phyloP scores from a whole-genome alignment of 1,140 invertebrate species.

The Drosophila teissieri region DNA sequence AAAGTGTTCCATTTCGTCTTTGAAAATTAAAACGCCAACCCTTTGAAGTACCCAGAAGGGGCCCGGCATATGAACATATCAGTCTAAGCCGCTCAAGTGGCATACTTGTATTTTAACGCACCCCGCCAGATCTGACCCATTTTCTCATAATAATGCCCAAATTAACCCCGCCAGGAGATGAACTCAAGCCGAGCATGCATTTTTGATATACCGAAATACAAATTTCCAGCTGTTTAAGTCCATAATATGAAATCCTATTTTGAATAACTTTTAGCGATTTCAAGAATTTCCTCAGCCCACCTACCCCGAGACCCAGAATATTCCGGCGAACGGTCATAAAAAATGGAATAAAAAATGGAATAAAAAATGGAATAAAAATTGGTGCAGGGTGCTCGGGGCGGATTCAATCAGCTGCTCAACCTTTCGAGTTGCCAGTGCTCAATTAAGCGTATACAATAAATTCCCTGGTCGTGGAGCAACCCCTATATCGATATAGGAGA shows the following conservation, averaged over 20 bases:
- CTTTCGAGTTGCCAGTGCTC: slow-evolving; percentile 79
- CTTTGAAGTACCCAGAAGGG: slow-evolving; percentile 25
- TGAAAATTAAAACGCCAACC: background rate
- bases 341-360: slow-evolving; percentile 60
- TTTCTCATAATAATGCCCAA: slow-evolving; percentile 13
- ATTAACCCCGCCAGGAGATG: slow-evolving; percentile 21
- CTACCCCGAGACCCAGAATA: background rate
- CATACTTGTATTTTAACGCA: slow-evolving; percentile 53
- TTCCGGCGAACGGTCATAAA: slow-evolving; percentile 58
- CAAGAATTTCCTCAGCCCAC: slow-evolving; percentile 30
- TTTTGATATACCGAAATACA: slow-evolving; percentile 61
- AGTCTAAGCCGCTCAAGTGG: slow-evolving; percentile 73
- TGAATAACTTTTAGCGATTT: slow-evolving; percentile 67
- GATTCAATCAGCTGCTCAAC: slow-evolving; percentile 71
- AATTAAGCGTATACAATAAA: slow-evolving; percentile 81
- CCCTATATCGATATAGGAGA: slow-evolving; percentile 35
- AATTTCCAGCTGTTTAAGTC: slow-evolving; percentile 75
- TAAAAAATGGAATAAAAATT: slow-evolving; percentile 61
- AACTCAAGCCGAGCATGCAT: slow-evolving; percentile 55
- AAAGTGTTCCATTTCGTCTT: background rate
- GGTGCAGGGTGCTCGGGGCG: slow-evolving; percentile 41
- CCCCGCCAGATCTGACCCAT: slow-evolving; percentile 21
- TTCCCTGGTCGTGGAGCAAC: slow-evolving; percentile 49
- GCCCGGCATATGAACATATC: slow-evolving; percentile 65
- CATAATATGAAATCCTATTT: slow-evolving; percentile 65